Base-by-base conservation (phyloP, 64 coral and sea anemone genomes). In the Stichodactyla mertensii region DNA sequence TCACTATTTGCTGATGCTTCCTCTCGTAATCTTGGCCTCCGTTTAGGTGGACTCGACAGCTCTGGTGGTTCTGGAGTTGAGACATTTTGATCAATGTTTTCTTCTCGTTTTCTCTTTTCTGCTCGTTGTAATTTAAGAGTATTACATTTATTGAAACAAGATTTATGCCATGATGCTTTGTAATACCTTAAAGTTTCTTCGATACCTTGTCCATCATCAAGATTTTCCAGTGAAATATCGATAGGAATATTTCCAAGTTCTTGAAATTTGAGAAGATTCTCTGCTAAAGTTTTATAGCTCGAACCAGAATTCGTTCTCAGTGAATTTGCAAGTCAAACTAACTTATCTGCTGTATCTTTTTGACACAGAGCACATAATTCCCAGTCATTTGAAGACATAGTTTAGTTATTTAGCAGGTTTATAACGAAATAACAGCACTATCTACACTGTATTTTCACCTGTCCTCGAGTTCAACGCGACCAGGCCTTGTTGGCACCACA, bases 181-280 rank as follows among this genome's bases (percentile, higher is more conserved):
- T 57, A 54, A 15, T 28, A 56, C 24, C 54, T 20, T 18, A 83
- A 71, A 18, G 86, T 83, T 64, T 87, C 27, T 83, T 88, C 86
- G n/a, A 92, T 79, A 6, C 86, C 91, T 36, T 92, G 52, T 18
- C 91, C 86, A 67, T 78, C 86, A 67, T 92, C 91, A 52, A 92
- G 61, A 55, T 77, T 54, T 70, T 51, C 6, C 28, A 92, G 28
- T 31, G 28, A 1, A 31, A 31, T 31, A 31, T 31, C 28, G 28
- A 31, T 31, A 0, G 28, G 28, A 31, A 31, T 31, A 31, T 31
- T 31, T 31, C 28, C 28, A 31, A 31, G 28, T 31, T 31, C 66
- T 16, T 60, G 61, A 57, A 85, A 85, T 60, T 85, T 55, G 22
- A 18, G 20, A 54, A 90, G 52, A 85, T 90, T 90, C 64, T 16